Conservation (phyloP, 2,113 vertebrate genomes). For the Oreochromis tanganicae region DNA sequence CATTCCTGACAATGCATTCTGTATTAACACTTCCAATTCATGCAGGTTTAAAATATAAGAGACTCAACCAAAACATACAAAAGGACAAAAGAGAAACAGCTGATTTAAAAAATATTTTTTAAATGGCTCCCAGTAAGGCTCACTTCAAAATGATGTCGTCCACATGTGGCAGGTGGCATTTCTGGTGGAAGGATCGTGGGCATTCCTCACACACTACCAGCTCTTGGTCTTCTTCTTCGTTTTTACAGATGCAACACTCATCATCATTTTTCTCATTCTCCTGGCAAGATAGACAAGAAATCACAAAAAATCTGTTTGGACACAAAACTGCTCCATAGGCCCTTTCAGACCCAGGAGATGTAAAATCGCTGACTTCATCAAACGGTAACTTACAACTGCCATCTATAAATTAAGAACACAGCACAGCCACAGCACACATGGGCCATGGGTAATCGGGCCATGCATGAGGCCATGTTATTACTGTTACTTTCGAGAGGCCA, state of each 20-base stretch:
- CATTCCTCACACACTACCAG: conserved; percentile 65
- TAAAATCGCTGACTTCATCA: background rate
- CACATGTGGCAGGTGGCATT: conserved; percentile 63
- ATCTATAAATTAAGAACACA: background rate
- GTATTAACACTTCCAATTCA: background rate
- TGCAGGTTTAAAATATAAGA: background rate
- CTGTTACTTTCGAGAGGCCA: background rate
- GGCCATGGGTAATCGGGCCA: background rate
- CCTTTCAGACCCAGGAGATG: background rate
- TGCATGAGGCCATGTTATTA: background rate
- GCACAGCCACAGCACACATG: background rate
- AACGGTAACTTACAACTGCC: background rate
- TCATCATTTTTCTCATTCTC: conserved; percentile 65
- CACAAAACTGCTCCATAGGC: background rate
- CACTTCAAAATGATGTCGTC: background rate
- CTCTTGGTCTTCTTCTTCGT: background rate
- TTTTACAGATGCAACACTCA: conserved; percentile 57
- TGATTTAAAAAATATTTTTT: background rate
- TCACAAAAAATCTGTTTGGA: background rate
- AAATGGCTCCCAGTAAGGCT: background rate
- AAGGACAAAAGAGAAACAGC: background rate
- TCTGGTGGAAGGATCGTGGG: conserved; percentile 67
- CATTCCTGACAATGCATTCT: background rate
- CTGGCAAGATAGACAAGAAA: conserved; percentile 2
- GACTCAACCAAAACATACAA: background rate